A percentile compares a stretch with the other conserved stretches of the same genome.
Evolutionary conservation across 2,113 vertebrate genomes (phyloP).

Genomic region (Xenopus borealis): DNA sequence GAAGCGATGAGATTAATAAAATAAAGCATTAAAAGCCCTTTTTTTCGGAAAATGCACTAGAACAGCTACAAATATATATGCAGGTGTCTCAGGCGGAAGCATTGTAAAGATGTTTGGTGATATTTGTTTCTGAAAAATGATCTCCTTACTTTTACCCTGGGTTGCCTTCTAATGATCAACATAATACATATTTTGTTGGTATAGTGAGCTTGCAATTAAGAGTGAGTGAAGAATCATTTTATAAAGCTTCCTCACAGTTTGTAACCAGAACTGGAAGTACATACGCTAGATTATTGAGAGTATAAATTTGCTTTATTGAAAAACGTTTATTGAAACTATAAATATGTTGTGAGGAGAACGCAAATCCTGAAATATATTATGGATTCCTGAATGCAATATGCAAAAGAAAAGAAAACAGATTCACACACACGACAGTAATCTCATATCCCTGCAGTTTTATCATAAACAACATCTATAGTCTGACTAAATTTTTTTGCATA

Average conservation of each 20-base stretch:
- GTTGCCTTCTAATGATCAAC: background rate
- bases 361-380: conserved; percentile 21
- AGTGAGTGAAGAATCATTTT: conserved; percentile 8
- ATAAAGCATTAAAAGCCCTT: no score
- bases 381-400: background rate
- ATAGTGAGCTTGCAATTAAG: conserved; percentile 17
- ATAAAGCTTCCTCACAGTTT: conserved; percentile 28
- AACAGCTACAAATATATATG: background rate
- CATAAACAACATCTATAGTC: background rate
- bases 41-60: no score
- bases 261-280: conserved; percentile 10
- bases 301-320: conserved; percentile 43
- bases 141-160: background rate
- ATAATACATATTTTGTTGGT: background rate
- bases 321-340: conserved; percentile 40
- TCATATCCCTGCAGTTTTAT: background rate
- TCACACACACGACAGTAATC: background rate
- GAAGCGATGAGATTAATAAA: no score
- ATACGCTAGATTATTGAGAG: conserved; percentile 30
- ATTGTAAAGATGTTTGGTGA: background rate
- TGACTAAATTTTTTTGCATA: background rate
- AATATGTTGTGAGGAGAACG: conserved; percentile 23
- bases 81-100: background rate
- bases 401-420: conserved; percentile 2
- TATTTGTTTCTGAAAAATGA: background rate